Conservation (phyloP, 2,797 vertebrate genomes). For the Novumbra hubbsi region DNA sequence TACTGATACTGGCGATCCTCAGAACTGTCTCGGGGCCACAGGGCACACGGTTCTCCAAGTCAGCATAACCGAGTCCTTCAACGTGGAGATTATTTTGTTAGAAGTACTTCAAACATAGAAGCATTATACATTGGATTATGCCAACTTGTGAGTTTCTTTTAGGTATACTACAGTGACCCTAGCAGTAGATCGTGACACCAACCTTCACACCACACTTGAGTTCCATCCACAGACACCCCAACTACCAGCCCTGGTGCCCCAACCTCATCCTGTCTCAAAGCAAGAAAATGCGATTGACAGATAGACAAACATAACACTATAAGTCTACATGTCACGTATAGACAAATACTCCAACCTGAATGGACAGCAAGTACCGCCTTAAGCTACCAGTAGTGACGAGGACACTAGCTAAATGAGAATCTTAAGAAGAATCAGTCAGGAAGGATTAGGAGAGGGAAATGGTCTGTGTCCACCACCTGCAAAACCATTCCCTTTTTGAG, state of each 20-base stretch:
- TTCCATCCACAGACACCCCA: slow-evolving; percentile 92
- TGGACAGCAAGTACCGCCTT: too few species aligned
- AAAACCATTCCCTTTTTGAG: too few species aligned
- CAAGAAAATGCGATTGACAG: neutral
- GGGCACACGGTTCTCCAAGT: slow-evolving; percentile 89
- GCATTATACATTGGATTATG: neutral
- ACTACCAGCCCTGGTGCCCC: slow-evolving; percentile 90
- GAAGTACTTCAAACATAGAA: neutral
- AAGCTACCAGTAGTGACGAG: too few species aligned
- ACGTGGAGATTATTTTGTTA: neutral
- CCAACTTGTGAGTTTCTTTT: neutral
- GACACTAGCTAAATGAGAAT: too few species aligned
- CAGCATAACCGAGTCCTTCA: slow-evolving; percentile 90
- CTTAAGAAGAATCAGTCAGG: too few species aligned
- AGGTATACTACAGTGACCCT: neutral
- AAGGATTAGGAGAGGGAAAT: too few species aligned
- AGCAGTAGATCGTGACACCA: slow-evolving; percentile 28
- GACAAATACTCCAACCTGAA: too few species aligned
- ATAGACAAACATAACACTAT: neutral
- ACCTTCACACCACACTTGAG: slow-evolving; percentile 93
- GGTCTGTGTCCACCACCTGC: too few species aligned
- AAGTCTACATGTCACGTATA: too few species aligned
- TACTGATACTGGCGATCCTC: slow-evolving; percentile 97
- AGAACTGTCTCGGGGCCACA: slow-evolving; percentile 87
- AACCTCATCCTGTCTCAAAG: slow-evolving; percentile 82